Evolutionary conservation across 1,140 invertebrate species (phyloP), one percentile per base, ranked within the genome.

Genomic region (Wasmannia auropunctata): DNA sequence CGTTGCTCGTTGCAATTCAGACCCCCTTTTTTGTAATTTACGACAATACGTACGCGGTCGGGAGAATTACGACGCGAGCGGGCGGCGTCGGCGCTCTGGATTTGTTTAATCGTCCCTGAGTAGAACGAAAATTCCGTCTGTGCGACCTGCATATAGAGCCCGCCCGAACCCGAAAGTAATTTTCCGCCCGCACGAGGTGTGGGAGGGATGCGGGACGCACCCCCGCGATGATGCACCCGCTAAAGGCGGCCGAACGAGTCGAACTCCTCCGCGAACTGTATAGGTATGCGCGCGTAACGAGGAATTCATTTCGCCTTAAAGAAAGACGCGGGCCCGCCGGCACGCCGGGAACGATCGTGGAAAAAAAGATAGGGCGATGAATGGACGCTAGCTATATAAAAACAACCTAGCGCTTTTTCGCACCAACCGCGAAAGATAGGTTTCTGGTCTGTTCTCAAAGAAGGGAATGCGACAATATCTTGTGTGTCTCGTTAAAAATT

Each of bases 21-120:
- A 83, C 46, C 49, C 37, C 49, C 86, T 91, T 93, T 93, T 93
- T 92, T 93, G 92, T 86, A 93, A 93, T 93, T 92, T 92, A 92
- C 90, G 91, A 87, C 86, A 86, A 89, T 86, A 83, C 87, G 74
- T 83, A 83, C 89, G 86, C 65, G 69, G 34, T 37, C 75, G 54
- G 10, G 51, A 72, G 49, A 86, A 86, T 83, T 79, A 74, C 49
- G 69, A 25, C 37, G 46, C 49, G 75, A 56, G 67, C 74, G 70
- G 76, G 25, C 63, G 69, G 56, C 65, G 58, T 86, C 79, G 63
- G 54, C 85, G 80, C 56, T 77, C 74, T 74, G 81, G 74, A 85
- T 76, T 85, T 75, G 81, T 86, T 86, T 86, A 86, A 86, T 86
- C 76, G 76, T 79, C 83, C 34, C 83, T 80, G 84, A 81, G 76